phyloP scores from a whole-genome alignment of 2,888 invertebrate genomes.

The Polietes domitor region DNA sequence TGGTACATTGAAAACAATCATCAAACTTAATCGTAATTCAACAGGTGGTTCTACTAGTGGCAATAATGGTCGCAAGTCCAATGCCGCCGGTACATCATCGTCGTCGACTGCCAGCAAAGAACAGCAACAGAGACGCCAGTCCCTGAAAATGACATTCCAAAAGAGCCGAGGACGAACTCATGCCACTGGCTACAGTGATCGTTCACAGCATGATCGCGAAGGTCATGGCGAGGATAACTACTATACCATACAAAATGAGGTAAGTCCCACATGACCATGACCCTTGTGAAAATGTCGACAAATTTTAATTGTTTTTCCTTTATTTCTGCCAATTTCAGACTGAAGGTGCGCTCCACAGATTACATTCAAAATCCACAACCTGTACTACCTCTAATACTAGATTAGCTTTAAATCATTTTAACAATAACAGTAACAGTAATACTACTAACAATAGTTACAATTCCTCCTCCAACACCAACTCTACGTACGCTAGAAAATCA shows the following conservation, averaged over 20 bases:
- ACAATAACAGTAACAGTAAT: constrained; percentile 64
- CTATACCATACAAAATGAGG: constrained; percentile 89
- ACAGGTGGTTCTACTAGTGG: constrained; percentile 65
- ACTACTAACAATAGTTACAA: constrained; percentile 52
- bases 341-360: constrained; percentile 81
- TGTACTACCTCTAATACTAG: constrained; percentile 67
- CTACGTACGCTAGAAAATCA: constrained; percentile 86
- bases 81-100: constrained; percentile 46
- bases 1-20: constrained; percentile 92
- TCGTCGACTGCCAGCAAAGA: constrained; percentile 45
- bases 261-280: constrained; percentile 73
- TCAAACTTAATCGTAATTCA: constrained; percentile 85
- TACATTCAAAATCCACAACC: constrained; percentile 61
- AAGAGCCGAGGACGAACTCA: constrained; percentile 84
- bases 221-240: constrained; percentile 81
- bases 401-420: constrained; percentile 72
- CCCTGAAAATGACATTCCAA: constrained; percentile 90
- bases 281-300: too few species aligned
- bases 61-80: constrained; percentile 67
- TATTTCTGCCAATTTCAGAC: constrained; percentile 79
- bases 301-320: constrained; percentile 4
- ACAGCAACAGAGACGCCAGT: constrained; percentile 82
- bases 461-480: constrained; percentile 71
- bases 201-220: constrained; percentile 73
- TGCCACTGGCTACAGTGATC: constrained; percentile 78